A percentile compares a stretch with the other conserved stretches of the same genome.
These are phyloP conservation scores for Eonycteris spelaea DNA, from an alignment of 2,113 vertebrate genomes.

Conservation along the genomic window DNA sequence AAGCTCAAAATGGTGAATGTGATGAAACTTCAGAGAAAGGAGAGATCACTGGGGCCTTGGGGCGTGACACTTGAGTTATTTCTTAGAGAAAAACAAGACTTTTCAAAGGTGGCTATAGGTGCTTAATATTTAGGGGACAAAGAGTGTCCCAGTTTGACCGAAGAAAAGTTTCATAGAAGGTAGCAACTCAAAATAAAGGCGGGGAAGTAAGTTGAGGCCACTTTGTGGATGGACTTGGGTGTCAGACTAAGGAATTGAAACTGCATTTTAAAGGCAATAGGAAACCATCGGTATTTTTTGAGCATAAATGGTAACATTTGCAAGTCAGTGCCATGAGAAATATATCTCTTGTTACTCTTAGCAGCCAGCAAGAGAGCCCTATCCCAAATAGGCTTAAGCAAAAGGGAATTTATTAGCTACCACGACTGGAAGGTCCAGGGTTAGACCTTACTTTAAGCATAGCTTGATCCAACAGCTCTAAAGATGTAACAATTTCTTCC, in stretches of 20 bases:
- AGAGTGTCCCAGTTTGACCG: background rate
- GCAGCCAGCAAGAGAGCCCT: background rate
- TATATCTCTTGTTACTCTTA: background rate
- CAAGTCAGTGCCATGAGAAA: background rate
- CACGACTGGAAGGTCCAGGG: background rate
- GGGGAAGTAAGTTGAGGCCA: background rate
- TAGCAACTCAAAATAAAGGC: background rate
- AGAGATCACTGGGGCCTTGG: background rate
- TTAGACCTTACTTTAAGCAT: background rate
- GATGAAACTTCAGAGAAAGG: background rate
- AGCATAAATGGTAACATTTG: background rate
- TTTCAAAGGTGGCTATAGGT: background rate
- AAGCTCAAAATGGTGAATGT: background rate
- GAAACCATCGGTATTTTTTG: background rate
- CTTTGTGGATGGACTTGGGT: background rate
- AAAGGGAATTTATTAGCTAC: background rate
- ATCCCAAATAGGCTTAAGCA: background rate
- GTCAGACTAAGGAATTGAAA: background rate
- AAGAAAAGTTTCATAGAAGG: background rate
- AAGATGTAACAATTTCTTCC: background rate
- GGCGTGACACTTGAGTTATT: background rate
- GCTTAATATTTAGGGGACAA: background rate
- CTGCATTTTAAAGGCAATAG: background rate
- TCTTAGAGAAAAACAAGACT: background rate
- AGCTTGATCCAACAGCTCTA: background rate